Percentiles rank a stretch among this genome's conserved stretches.
phyloP scores from a whole-genome alignment of 2,113 vertebrate species.

The Elaphurus davidianus region DNA sequence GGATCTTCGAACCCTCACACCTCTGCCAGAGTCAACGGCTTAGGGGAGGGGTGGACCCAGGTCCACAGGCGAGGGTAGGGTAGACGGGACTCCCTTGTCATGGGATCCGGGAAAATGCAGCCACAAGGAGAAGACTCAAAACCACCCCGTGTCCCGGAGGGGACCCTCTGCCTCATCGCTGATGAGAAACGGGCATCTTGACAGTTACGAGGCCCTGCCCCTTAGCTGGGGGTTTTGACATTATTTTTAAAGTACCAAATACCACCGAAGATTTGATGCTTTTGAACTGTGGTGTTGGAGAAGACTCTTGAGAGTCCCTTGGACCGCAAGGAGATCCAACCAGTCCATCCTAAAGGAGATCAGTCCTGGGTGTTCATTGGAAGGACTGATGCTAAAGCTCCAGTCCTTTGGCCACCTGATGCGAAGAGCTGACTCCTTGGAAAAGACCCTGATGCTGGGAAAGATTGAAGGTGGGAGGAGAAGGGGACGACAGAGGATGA shows the following conservation, averaged over 20 bases:
- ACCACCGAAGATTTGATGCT: not conserved
- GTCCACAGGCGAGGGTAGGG: rapidly evolving
- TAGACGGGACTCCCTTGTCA: rapidly evolving
- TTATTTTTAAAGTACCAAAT: not conserved
- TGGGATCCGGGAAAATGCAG: rapidly evolving
- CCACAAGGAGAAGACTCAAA: too few relatives aligned
- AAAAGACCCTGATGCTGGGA: not conserved
- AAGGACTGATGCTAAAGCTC: not conserved
- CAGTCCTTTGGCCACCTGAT: not conserved
- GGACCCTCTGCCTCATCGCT: rapidly evolving
- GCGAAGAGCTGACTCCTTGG: not conserved
- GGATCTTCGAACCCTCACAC: rapidly evolving
- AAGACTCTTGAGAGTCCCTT: not conserved
- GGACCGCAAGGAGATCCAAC: not conserved
- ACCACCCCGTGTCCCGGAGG: rapidly evolving
- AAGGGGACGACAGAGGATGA: not conserved
- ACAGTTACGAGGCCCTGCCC: rapidly evolving
- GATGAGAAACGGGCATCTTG: rapidly evolving
- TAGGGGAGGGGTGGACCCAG: not conserved
- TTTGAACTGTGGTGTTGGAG: not conserved
- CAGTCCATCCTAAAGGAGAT: not conserved
- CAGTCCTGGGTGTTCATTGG: not conserved
- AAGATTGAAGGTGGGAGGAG: not conserved
- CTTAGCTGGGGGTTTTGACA: not conserved
- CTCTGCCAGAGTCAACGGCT: not conserved